phyloP scores from a whole-genome alignment of 2,113 vertebrate genomes.

The Ctenomys sociabilis region DNA sequence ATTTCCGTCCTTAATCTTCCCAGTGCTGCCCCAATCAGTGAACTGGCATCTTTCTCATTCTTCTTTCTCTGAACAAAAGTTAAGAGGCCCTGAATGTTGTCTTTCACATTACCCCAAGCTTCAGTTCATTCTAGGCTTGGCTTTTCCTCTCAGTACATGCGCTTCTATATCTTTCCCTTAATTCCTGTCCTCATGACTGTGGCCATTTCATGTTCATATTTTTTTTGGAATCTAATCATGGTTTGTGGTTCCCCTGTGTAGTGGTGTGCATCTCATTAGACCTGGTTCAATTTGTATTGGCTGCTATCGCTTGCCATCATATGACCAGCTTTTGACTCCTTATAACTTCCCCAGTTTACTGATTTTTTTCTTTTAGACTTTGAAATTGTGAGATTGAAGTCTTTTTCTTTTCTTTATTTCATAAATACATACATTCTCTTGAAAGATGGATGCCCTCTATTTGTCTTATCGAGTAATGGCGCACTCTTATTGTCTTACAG shows the following conservation, averaged over 20 bases:
- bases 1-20: not conserved
- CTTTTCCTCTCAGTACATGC: not conserved
- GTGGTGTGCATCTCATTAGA: not conserved
- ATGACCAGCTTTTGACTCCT: not conserved
- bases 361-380: conserved; percentile 21
- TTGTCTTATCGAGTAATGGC: too few species aligned
- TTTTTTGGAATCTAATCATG: not conserved
- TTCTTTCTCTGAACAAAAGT: conserved; percentile 22
- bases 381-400: not conserved
- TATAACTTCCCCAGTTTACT: not conserved
- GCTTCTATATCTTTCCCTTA: not conserved
- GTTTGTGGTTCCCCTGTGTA: not conserved
- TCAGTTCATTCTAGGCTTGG: not conserved
- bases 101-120: not conserved
- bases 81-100: not conserved
- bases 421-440: not conserved
- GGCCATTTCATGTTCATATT: not conserved
- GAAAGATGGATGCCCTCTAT: not conserved
- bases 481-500: too few species aligned
- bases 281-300: not conserved
- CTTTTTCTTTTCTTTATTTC: not conserved
- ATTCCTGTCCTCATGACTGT: not conserved
- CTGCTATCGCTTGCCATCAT: not conserved
- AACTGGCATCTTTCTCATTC: not conserved
- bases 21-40: not conserved